Conservation (phyloP, 2,797 vertebrate species). For the Danio albolineatus region DNA sequence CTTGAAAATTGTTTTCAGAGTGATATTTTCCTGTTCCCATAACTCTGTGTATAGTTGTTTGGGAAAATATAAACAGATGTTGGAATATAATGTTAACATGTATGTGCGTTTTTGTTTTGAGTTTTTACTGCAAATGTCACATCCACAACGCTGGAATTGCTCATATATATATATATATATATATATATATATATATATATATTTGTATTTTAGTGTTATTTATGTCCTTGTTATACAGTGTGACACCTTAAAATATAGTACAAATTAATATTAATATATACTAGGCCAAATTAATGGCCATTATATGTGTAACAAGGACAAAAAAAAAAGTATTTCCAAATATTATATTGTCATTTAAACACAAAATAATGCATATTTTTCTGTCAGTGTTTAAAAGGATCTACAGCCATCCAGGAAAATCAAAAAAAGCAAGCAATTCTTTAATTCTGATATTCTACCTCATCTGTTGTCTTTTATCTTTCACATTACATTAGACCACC, state of each 20-base stretch:
- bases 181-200: too few species aligned
- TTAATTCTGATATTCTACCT: background rate
- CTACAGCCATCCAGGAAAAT: background rate
- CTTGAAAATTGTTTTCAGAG: too few species aligned
- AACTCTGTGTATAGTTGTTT: too few species aligned
- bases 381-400: background rate
- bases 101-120: too few species aligned
- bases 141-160: too few species aligned
- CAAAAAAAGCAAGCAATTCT: background rate
- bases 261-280: background rate
- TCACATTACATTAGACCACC: slow-evolving; percentile 66
- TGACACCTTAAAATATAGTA: slow-evolving; percentile 2
- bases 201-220: too few species aligned
- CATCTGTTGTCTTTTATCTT: slow-evolving; percentile 49
- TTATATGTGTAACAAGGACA: background rate
- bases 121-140: too few species aligned
- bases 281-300: background rate
- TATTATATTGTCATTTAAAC: background rate
- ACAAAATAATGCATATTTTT: background rate
- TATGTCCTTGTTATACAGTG: background rate
- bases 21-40: too few species aligned
- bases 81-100: too few species aligned
- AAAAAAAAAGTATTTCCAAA: background rate
- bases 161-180: too few species aligned
- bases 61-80: too few species aligned